phyloP scores from a whole-genome alignment of 2,113 vertebrate genomes.

The Quiscalus mexicanus region DNA sequence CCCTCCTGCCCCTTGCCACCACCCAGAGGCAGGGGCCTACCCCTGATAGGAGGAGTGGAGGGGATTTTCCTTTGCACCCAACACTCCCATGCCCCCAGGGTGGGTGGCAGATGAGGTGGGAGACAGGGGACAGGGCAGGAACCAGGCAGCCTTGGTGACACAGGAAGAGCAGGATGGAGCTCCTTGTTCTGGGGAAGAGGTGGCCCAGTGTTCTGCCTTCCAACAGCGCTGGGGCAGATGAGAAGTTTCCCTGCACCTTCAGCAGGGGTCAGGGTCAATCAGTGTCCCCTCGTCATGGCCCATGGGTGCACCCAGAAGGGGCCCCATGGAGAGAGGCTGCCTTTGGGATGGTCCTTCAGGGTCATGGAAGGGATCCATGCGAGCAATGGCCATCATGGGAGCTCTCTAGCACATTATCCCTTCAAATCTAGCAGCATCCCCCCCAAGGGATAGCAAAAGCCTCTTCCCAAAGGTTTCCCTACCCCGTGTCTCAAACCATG shows the following conservation, averaged over 20 bases:
- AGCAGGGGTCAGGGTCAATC: not conserved
- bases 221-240: not conserved
- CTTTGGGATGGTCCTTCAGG: not conserved
- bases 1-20: not conserved
- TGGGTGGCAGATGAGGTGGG: not conserved
- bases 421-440: not conserved
- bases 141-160: not conserved
- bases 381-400: rapidly evolving
- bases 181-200: not conserved
- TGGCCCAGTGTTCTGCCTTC: not conserved
- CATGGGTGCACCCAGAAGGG: not conserved
- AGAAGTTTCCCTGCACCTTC: not conserved
- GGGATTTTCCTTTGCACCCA: not conserved
- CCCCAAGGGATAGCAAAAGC: not conserved
- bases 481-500: rapidly evolving
- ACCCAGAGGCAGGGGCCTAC: not conserved
- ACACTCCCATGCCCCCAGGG: not conserved
- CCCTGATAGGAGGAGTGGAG: not conserved
- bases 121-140: not conserved
- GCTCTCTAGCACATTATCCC: not conserved
- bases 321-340: not conserved
- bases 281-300: not conserved
- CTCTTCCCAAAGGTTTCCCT: not conserved
- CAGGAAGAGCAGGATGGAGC: not conserved
- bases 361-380: not conserved